These are phyloP conservation scores for Myrmecophaga tridactyla DNA, from an alignment of 2,113 vertebrate genomes.

Conservation along the genomic window DNA sequence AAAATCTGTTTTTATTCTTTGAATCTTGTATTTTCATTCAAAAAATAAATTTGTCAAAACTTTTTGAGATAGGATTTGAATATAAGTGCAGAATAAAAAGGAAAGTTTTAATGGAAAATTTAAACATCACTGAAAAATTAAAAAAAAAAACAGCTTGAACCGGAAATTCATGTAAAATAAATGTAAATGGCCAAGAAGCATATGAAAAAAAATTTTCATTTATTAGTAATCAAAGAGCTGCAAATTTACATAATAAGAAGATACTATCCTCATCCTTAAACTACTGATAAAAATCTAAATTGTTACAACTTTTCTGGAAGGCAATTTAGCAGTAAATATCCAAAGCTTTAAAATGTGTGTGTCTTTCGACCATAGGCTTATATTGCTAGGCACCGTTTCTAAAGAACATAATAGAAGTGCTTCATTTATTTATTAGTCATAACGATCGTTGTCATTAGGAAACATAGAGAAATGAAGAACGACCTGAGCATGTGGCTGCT, in stretches of 20 bases:
- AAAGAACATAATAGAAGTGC: not conserved
- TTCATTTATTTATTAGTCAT: no score
- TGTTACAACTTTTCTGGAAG: not conserved
- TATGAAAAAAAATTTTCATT: not conserved
- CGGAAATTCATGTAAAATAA: not conserved
- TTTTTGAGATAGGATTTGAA: not conserved
- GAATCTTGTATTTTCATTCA: not conserved
- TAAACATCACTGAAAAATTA: not conserved
- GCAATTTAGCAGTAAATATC: not conserved
- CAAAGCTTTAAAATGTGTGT: not conserved
- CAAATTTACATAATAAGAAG: not conserved
- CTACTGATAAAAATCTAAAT: not conserved
- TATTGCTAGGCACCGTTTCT: not conserved
- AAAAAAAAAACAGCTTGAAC: not conserved
- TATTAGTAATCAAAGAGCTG: not conserved
- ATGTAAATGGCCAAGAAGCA: not conserved
- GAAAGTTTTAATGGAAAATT: not conserved
- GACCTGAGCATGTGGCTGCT: rapidly evolving
- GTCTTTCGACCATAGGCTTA: not conserved
- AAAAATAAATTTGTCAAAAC: not conserved
- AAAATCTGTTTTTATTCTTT: not conserved
- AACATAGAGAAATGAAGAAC: not conserved
- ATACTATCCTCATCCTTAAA: no score
- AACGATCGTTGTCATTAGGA: not conserved
- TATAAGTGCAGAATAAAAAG: not conserved